A percentile compares a stretch with the other conserved stretches of the same genome.
phyloP scores from a whole-genome alignment of 2,797 vertebrate species.

The Propithecus deckenii region DNA sequence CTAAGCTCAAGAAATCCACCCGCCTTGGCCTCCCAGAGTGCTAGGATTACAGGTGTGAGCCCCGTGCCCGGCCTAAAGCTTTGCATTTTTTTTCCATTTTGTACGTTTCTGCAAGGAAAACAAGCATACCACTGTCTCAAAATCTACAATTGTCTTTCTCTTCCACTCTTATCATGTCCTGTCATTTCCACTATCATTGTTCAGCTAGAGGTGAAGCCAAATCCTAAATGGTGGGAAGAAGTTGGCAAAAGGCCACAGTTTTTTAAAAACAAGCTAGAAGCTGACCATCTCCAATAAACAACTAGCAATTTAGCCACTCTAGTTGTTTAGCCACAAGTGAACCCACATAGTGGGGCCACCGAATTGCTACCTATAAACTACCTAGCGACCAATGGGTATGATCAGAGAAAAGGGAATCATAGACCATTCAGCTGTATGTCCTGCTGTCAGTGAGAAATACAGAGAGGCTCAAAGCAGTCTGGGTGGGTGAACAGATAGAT shows the following conservation, averaged over 20 bases:
- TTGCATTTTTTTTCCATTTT: background rate
- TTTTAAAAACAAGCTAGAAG: slow-evolving; percentile 19
- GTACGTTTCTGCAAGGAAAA: background rate
- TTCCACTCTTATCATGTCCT: background rate
- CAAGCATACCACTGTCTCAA: background rate
- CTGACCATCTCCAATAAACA: background rate
- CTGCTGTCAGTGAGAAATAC: background rate
- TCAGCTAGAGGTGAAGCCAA: background rate
- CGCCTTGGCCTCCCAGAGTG: too few species aligned
- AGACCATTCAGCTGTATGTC: background rate
- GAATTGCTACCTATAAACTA: background rate
- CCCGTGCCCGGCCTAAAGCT: too few species aligned
- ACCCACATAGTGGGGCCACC: background rate
- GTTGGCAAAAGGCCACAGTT: background rate
- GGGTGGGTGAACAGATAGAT: background rate
- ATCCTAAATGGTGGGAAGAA: background rate
- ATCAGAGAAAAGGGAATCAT: background rate
- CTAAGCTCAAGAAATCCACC: too few species aligned
- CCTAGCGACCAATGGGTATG: background rate
- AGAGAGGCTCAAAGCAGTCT: background rate
- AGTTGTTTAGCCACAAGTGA: background rate
- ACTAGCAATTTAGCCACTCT: background rate
- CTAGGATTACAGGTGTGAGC: too few species aligned
- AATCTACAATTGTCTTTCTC: background rate
- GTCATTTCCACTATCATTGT: background rate